Base-by-base conservation (phyloP, 2,888 invertebrate genomes). In the Seira sanloemensis region DNA sequence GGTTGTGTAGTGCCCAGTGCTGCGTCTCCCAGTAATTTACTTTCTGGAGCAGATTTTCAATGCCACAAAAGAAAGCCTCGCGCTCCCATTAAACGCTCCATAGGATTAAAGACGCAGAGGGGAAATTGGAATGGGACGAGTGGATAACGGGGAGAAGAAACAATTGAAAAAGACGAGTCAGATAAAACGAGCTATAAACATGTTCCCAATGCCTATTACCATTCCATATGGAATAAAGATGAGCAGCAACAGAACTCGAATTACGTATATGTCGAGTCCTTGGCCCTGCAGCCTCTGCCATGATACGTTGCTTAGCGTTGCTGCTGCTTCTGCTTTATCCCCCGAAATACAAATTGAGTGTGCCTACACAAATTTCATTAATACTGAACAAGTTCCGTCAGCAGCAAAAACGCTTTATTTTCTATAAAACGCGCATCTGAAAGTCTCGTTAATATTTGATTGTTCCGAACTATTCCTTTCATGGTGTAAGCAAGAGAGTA, bases 31-130 rank as follows among this genome's bases (percentile, higher is more conserved):
- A n/a, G n/a, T n/a, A n/a, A n/a, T n/a, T n/a, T n/a, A n/a, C n/a
- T n/a, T n/a, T n/a, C n/a, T n/a, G n/a, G n/a, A 21, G 23, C 21
- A 62, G 62, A 62, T 62, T 62, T 62, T 62, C 62, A 62, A 62
- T 62, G 62, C 23, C 62, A 21, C 62, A 62, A n/a, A n/a, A n/a
- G n/a, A n/a, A n/a, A n/a, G n/a, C n/a, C n/a, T n/a, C n/a, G n/a
- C n/a, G n/a, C 50, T n/a, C 21, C 12, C 21, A 9, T 21, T 62
- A n/a, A n/a, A n/a, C n/a, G 62, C 2, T 62, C 62, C 19, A 62
- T 62, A 62, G 19, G 4, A n/a, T n/a, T n/a, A 62, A 62, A 62
- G 21, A 19, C 62, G 4, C n/a, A n/a, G n/a, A n/a, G n/a, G 19
- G 12, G 19, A 62, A 62, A 62, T 62, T 62, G 23, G 62, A 62